Evolutionary conservation across 2,113 vertebrate genomes (phyloP).

Genomic region (Pteronura brasiliensis): DNA sequence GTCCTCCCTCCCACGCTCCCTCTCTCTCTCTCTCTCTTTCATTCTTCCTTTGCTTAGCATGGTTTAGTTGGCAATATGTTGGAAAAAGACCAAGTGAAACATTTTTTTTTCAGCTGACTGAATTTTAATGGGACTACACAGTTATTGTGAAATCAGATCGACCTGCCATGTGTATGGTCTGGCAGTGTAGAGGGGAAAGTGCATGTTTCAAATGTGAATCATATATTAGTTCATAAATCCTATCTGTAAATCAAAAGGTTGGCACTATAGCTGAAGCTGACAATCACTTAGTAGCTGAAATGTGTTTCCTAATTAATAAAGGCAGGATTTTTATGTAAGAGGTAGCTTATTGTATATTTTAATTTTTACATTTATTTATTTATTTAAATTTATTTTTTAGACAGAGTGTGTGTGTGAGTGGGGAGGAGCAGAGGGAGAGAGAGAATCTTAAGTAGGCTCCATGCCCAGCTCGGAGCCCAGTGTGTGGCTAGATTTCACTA

Average conservation of each 20-base stretch:
- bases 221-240: neutral
- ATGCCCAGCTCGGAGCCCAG: neutral
- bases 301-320: neutral
- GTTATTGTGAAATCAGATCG: slow-evolving; percentile 8
- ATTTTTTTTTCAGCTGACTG: slow-evolving; percentile 16
- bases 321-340: neutral
- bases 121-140: slow-evolving; percentile 21
- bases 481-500: neutral
- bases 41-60: neutral
- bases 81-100: neutral
- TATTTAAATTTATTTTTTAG: neutral
- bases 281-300: neutral
- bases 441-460: neutral
- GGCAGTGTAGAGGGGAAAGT: neutral
- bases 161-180: neutral
- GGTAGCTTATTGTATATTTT: slow-evolving; percentile 28
- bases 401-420: neutral
- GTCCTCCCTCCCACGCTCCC: neutral
- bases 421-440: neutral
- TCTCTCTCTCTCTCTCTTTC: neutral
- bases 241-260: neutral
- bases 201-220: neutral
- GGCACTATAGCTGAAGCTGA: neutral
- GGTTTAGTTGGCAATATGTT: slow-evolving; percentile 10
- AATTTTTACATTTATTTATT: neutral